Evolutionary conservation across 2,113 vertebrate species (phyloP), one percentile per base, ranked within the genome.

Genomic region (Neopipo cinnamomea): DNA sequence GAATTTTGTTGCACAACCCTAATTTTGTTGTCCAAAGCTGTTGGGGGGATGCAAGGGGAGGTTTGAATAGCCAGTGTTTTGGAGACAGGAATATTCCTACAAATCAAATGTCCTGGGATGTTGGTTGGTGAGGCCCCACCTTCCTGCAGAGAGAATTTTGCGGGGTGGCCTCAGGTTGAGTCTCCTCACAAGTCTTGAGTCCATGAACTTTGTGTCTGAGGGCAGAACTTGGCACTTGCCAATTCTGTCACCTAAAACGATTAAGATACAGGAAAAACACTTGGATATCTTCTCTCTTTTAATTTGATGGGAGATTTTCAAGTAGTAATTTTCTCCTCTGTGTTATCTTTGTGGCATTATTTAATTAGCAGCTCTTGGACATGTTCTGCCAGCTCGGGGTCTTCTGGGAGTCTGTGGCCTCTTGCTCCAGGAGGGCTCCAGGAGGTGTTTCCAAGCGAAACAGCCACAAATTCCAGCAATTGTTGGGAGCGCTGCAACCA

Each of bases 21-120:
- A 5, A 12, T 25, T 35, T 49, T 41, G 47, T 22, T 15, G 5
- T 46, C 11, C 52, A 53, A 33, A 28, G 12, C 35, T 35, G 8
- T 28, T 1, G 0, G 12, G 0, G 12, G 17, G 23, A 18, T n/a
- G 9, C 8, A 65, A 31, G 8, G 2, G 14, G 42, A 37, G 33
- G 10, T 42, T 42, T 37, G 58, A 42, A 37, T 42, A 8, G 19
- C 19, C 14, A 18, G 37, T 17, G 44, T 87, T 63, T 61, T 65
- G 65, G 25, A 3, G 53, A 41, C 11, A 15, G 6, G 44, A 37
- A 2, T 1, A 0, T 42, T 46, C 4, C 63, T 2, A 4, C 19
- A 5, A 19, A 18, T 8, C 50, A 35, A 6, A 55, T 10, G 10
- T 44, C 46, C 56, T 14, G 25, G 11, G 6, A 2, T 12, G 16